Conservation (phyloP, 2,888 invertebrate genomes). For the Trichopria drosophilae region DNA sequence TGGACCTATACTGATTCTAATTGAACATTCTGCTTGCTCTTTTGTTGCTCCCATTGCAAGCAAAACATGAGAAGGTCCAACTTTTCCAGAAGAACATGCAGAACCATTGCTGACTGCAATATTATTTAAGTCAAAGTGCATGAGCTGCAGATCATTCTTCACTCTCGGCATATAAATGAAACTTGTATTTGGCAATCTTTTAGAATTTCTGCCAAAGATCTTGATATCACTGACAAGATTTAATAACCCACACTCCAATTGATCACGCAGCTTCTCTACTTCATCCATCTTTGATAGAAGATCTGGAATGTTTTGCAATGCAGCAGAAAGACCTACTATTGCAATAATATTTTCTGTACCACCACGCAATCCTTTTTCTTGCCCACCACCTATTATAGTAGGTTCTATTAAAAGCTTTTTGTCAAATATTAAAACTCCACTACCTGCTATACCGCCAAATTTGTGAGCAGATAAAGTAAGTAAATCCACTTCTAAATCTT, state of each 20-base stretch:
- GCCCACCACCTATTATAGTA: constrained; percentile 17
- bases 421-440: constrained; percentile 14
- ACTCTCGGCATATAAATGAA: constrained; percentile 14
- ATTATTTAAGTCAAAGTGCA: constrained; percentile 14
- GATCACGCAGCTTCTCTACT: constrained; percentile 11
- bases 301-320: constrained; percentile 17
- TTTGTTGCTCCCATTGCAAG: constrained; percentile 12
- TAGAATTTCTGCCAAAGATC: constrained; percentile 14
- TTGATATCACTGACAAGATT: constrained; percentile 10
- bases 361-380: constrained; percentile 14
- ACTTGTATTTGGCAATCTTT: constrained; percentile 17
- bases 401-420: constrained; percentile 11
- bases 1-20: constrained; percentile 17
- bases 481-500: constrained; percentile 14
- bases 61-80: constrained; percentile 14
- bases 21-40: constrained; percentile 11
- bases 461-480: constrained; percentile 16
- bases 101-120: constrained; percentile 11
- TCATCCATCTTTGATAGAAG: constrained; percentile 18
- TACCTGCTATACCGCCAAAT: constrained; percentile 15
- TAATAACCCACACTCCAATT: constrained; percentile 15
- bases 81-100: constrained; percentile 16
- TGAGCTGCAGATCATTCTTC: constrained; percentile 12
- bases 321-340: constrained; percentile 13
- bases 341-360: constrained; percentile 18